phyloP scores from a whole-genome alignment of 2,888 invertebrate species.

The Mongoloraphidia duomilia region DNA sequence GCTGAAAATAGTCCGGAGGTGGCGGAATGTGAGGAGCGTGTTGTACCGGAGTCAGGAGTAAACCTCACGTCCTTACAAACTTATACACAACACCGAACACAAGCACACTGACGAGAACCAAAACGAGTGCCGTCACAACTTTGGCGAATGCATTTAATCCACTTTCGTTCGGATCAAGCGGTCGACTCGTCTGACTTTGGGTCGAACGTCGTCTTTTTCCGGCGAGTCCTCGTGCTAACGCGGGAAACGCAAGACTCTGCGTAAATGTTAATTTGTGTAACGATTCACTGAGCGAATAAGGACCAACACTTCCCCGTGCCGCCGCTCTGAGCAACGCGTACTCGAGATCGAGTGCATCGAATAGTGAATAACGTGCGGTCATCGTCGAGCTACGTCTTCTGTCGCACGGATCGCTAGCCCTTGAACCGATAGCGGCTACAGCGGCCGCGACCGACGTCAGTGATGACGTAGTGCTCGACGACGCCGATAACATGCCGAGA shows the following conservation, averaged over 20 bases:
- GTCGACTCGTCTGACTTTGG: conserved; percentile 32
- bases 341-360: conserved; percentile 56
- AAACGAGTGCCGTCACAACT: conserved; percentile 50
- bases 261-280: conserved; percentile 59
- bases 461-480: conserved; percentile 42
- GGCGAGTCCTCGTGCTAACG: conserved; percentile 50
- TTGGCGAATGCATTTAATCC: conserved; percentile 58
- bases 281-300: conserved; percentile 54
- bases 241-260: conserved; percentile 58
- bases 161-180: conserved; percentile 45
- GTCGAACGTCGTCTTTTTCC: conserved; percentile 43
- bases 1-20: no score
- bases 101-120: conserved; percentile 53
- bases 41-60: conserved; percentile 47
- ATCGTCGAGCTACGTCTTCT: conserved; percentile 42
- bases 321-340: conserved; percentile 53
- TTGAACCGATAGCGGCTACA: conserved; percentile 20
- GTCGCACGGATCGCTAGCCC: conserved; percentile 29
- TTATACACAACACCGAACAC: conserved; percentile 61
- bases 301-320: conserved; percentile 55
- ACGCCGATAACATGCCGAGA: conserved; percentile 30
- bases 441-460: conserved; percentile 35
- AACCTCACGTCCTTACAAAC: conserved; percentile 62
- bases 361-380: conserved; percentile 48
- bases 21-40: no score